phyloP scores from a whole-genome alignment of 2,113 vertebrate genomes.

The Sus scrofa region T2T-Sscrofa CM000820.6:69840501-69841000 shows the following conservation, averaged over 20 bases:
- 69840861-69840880: neutral
- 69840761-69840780: neutral
- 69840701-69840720: neutral
- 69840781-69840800: neutral
- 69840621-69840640: neutral
- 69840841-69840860: neutral
- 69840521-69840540: neutral
- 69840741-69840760: neutral
- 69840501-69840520: neutral
- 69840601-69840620: neutral
- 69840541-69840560: neutral
- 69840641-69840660: neutral
- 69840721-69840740: neutral
- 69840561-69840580: neutral
- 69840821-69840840: neutral
- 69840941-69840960: constrained; percentile 97
- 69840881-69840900: constrained; percentile 26
- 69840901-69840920: neutral
- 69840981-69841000: constrained; percentile 98
- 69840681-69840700: neutral
- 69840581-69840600: neutral
- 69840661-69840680: neutral
- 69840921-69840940: constrained; percentile 95
- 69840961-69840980: constrained; percentile 96
- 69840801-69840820: neutral